These are phyloP conservation scores for Rhinogobius similis DNA, from an alignment of 2,113 vertebrate genomes.

Conservation along the genomic window DNA sequence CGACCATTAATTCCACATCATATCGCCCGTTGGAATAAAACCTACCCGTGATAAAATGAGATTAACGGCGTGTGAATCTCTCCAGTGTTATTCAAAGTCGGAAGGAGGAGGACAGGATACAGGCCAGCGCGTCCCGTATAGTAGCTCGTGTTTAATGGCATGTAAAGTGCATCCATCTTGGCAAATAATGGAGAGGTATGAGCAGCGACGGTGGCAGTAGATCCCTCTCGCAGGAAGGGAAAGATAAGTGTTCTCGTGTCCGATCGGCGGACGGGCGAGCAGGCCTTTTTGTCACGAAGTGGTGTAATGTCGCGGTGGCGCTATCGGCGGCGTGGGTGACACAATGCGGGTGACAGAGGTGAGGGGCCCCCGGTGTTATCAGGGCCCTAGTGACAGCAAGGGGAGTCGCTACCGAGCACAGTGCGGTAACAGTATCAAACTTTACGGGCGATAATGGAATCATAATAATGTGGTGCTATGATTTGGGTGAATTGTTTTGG, in stretches of 20 bases:
- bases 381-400: background rate
- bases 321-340: constrained; percentile 39
- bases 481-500: too few species aligned
- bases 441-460: too few species aligned
- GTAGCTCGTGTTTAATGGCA: constrained; percentile 62
- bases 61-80: constrained; percentile 48
- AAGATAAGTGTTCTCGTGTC: constrained; percentile 48
- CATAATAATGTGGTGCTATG: too few species aligned
- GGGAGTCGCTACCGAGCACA: background rate
- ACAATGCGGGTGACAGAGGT: constrained; percentile 49
- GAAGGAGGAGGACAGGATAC: constrained; percentile 1
- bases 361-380: constrained; percentile 33
- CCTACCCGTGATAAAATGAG: constrained; percentile 43
- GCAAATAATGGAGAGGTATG: constrained; percentile 61
- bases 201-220: constrained; percentile 52
- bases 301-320: constrained; percentile 54
- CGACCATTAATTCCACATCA: constrained; percentile 55
- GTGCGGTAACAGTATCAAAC: background rate
- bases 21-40: constrained; percentile 39
- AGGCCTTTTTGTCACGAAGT: constrained; percentile 57
- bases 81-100: constrained; percentile 29
- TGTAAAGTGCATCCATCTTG: constrained; percentile 65
- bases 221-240: constrained; percentile 43
- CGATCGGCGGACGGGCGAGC: constrained; percentile 60
- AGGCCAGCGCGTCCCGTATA: constrained; percentile 40